Evolutionary conservation across 1,140 invertebrate species (phyloP).

Genomic region (Trichonephila clavata): DNA sequence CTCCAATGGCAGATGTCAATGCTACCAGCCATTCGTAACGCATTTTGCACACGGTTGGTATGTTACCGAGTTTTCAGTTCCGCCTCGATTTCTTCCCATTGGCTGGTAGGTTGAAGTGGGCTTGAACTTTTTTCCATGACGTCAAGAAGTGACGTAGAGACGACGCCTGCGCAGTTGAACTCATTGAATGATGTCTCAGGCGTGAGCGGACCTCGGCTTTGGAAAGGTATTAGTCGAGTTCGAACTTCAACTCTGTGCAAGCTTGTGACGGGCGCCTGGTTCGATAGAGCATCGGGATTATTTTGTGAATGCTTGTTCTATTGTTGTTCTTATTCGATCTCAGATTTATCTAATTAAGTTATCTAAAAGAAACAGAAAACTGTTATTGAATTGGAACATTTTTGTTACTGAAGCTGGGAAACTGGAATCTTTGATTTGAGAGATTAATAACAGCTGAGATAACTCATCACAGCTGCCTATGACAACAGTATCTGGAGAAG

Average conservation of each 20-base stretch:
- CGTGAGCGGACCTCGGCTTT: background rate
- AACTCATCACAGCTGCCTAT: background rate
- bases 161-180: slow-evolving; percentile 5
- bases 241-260: background rate
- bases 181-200: background rate
- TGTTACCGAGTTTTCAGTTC: slow-evolving; percentile 36
- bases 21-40: slow-evolving; percentile 73
- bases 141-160: background rate
- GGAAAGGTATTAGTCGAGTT: slow-evolving; percentile 12
- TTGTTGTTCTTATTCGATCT: background rate
- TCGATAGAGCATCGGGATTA: slow-evolving; percentile 13
- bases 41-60: slow-evolving; percentile 69
- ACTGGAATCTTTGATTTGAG: background rate
- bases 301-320: background rate
- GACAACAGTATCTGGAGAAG: background rate
- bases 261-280: background rate
- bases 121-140: background rate
- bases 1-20: slow-evolving; percentile 74
- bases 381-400: too few relatives aligned
- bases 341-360: background rate
- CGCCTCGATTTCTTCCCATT: slow-evolving; percentile 29
- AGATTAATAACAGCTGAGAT: background rate
- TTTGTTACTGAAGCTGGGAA: background rate
- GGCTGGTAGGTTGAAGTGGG: background rate
- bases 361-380: background rate